A percentile compares a stretch with the other conserved stretches of the same genome.
Conservation (phyloP, 2,888 invertebrate genomes). For the Neocrepidodera transversa region DNA sequence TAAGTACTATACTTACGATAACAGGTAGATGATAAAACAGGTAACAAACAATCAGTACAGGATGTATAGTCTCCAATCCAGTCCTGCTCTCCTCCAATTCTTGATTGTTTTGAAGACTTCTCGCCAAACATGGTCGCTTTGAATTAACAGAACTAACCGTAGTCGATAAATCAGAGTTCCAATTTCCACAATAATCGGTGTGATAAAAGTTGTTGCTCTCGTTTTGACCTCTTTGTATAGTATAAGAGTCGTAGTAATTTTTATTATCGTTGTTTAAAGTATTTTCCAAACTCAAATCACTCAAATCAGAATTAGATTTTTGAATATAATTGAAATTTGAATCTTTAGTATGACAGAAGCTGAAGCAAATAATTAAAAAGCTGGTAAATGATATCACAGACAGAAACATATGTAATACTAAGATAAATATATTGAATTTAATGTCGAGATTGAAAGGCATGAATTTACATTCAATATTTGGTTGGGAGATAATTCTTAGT, state of each 20-base stretch:
- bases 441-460: conserved; percentile 62
- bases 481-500: conserved; percentile 14
- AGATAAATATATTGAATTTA: conserved; percentile 62
- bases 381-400: conserved; percentile 61
- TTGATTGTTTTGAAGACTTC: conserved; percentile 47
- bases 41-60: conserved; percentile 65
- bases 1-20: conserved; percentile 67
- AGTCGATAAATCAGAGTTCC: conserved; percentile 56
- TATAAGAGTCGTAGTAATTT: conserved; percentile 55
- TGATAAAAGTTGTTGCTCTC: conserved; percentile 41
- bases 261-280: conserved; percentile 47
- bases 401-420: conserved; percentile 63
- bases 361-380: conserved; percentile 57
- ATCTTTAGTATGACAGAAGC: conserved; percentile 50
- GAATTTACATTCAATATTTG: conserved; percentile 55
- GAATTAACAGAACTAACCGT: conserved; percentile 66
- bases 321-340: conserved; percentile 56
- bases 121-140: conserved; percentile 60
- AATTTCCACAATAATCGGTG: conserved; percentile 39
- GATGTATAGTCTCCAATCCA: conserved; percentile 61
- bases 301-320: conserved; percentile 58
- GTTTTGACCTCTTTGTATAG: conserved; percentile 46
- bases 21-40: conserved; percentile 67
- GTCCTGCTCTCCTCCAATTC: conserved; percentile 53
- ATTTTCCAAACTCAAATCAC: conserved; percentile 53